A percentile compares a stretch with the other conserved stretches of the same genome.
phyloP scores from a whole-genome alignment of 2,113 vertebrate species.

The Odontophorus gujanensis region DNA sequence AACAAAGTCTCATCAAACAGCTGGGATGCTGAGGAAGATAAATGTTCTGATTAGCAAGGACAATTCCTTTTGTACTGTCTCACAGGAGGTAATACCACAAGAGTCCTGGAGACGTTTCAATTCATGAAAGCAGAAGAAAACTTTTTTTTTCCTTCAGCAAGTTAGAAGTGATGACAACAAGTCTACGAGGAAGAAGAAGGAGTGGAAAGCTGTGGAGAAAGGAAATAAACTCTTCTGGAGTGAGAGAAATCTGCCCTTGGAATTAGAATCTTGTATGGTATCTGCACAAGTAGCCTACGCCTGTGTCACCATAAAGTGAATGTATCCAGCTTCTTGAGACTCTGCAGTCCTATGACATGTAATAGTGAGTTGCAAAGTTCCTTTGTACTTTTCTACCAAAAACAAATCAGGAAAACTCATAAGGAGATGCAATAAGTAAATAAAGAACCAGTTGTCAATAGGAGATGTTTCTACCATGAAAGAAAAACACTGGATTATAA shows the following conservation, averaged over 20 bases:
- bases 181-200: not conserved
- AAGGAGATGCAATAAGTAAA: not conserved
- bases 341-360: not conserved
- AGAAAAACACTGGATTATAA: not conserved
- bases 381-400: not conserved
- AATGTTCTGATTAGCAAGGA: not conserved
- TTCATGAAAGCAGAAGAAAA: not conserved
- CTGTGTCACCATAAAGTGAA: not conserved
- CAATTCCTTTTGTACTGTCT: not conserved
- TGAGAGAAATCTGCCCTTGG: not conserved
- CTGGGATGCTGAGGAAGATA: not conserved
- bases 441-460: not conserved
- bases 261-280: not conserved
- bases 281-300: not conserved
- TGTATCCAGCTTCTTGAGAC: not conserved
- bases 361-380: not conserved
- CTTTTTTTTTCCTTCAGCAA: not conserved
- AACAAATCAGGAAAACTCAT: not conserved
- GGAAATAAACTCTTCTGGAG: not conserved
- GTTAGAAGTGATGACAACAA: not conserved
- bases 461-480: not conserved
- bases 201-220: not conserved
- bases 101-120: not conserved
- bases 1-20: not conserved
- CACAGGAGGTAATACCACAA: not conserved